These are phyloP conservation scores for Tortricodes alternella DNA, from an alignment of 2,888 invertebrate genomes.

Conservation along the genomic window DNA sequence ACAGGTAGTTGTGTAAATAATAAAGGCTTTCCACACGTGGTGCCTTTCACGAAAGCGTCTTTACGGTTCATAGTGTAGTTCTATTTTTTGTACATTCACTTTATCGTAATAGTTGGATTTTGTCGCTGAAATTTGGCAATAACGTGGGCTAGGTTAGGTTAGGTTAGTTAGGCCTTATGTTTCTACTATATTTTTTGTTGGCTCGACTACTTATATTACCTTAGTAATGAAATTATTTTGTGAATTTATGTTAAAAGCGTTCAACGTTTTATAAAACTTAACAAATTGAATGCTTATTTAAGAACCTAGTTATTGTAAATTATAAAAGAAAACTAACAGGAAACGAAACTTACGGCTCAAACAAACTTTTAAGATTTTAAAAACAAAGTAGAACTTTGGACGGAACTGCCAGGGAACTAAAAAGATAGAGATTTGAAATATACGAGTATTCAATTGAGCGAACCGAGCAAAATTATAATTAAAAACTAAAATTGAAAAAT, in stretches of 20 bases:
- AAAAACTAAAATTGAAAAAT: no score
- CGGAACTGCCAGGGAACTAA: conserved; percentile 44
- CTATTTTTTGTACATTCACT: no score
- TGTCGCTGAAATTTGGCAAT: no score
- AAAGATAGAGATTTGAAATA: conserved; percentile 51
- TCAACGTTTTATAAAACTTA: neutral
- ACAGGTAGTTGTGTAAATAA: neutral
- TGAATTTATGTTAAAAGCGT: neutral
- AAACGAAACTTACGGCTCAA: conserved; percentile 34
- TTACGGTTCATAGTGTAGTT: no score
- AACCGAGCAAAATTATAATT: neutral
- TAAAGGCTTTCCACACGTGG: neutral
- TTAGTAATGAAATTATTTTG: neutral
- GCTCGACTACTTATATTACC: no score
- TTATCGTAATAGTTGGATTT: no score
- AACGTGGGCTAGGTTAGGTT: no score
- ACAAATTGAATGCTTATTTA: neutral
- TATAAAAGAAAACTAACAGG: conserved; percentile 8
- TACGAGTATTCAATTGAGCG: conserved; percentile 37
- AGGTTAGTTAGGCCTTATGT: no score
- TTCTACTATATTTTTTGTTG: no score
- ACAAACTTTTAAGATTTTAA: conserved; percentile 44
- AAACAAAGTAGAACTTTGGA: conserved; percentile 44
- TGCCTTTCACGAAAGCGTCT: neutral
- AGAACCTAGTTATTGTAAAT: conserved; percentile 20